Conservation (phyloP, 1,140 invertebrate species). For the Araneus ventricosus region DNA sequence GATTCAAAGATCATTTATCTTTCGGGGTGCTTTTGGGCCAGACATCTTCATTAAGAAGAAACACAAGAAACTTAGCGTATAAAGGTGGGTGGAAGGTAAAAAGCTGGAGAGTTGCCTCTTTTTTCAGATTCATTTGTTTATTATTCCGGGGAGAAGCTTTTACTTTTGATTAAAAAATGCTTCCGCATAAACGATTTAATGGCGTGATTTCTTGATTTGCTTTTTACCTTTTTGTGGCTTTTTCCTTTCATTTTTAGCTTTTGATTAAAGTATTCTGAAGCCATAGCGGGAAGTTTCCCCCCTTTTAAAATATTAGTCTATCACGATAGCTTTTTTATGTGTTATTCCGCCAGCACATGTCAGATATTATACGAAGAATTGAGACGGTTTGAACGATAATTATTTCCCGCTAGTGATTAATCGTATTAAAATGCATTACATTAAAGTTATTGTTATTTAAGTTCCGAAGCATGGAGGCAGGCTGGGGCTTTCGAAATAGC, state of each 20-base stretch:
- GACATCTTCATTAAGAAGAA: conserved; percentile 73
- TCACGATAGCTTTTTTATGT: conserved; percentile 49
- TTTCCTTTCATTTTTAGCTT: conserved; percentile 31
- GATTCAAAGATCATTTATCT: conserved; percentile 71
- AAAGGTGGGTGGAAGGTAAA: neutral
- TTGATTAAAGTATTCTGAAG: conserved; percentile 70
- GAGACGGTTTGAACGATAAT: conserved; percentile 52
- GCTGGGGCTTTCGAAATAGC: neutral
- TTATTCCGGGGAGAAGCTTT: conserved; percentile 60
- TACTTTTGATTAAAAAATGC: conserved; percentile 75
- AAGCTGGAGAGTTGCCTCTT: conserved; percentile 4
- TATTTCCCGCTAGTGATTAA: conserved; percentile 51
- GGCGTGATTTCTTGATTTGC: conserved; percentile 73
- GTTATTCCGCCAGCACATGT: conserved; percentile 42
- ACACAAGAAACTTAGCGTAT: conserved; percentile 66
- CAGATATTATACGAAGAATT: conserved; percentile 36
- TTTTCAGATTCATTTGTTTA: conserved; percentile 56
- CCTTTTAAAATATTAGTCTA: conserved; percentile 61
- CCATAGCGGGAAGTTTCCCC: too few species aligned
- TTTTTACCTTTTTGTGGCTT: conserved; percentile 58
- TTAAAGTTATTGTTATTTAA: conserved; percentile 41
- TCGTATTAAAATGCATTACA: conserved; percentile 54
- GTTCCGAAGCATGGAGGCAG: neutral
- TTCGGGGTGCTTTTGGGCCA: conserved; percentile 60
- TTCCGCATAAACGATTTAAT: conserved; percentile 74